These are phyloP conservation scores for Pocillopora grandis DNA, from an alignment of 92 coral and sea anemone species.

Conservation along the genomic window DNA sequence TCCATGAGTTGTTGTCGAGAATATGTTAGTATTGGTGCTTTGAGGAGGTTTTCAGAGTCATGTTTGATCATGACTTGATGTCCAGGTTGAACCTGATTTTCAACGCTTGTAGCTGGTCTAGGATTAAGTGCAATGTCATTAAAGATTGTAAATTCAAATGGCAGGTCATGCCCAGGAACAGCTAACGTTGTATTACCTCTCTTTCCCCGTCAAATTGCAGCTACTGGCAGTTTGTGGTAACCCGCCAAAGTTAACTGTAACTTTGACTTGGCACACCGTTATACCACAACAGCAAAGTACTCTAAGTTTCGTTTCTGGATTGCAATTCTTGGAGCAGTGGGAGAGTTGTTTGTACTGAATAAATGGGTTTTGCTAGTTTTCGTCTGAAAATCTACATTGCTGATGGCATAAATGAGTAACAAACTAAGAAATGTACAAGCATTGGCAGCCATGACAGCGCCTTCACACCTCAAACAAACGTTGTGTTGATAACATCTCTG, in stretches of 20 bases:
- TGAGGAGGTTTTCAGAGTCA: slow-evolving; percentile 22
- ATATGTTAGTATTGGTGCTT: slow-evolving; percentile 3
- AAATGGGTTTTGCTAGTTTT: too few species aligned
- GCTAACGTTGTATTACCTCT: slow-evolving; percentile 11
- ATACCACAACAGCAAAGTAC: slow-evolving; percentile 17
- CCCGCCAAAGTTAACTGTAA: slow-evolving; percentile 20
- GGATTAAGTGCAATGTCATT: slow-evolving; percentile 18
- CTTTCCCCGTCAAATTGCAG: slow-evolving; percentile 25
- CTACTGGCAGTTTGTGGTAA: slow-evolving; percentile 29
- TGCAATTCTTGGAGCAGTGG: slow-evolving; percentile 12
- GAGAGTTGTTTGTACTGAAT: neutral
- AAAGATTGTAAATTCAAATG: slow-evolving; percentile 8
- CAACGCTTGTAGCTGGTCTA: slow-evolving; percentile 21
- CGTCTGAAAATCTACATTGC: too few species aligned
- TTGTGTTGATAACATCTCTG: slow-evolving; percentile 32
- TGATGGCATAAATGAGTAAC: too few species aligned
- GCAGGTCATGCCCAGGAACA: slow-evolving; percentile 19
- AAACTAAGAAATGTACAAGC: too few species aligned
- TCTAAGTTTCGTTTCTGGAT: neutral
- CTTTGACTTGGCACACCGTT: slow-evolving; percentile 4
- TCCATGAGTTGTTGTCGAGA: slow-evolving; percentile 35
- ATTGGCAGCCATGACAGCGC: too few species aligned
- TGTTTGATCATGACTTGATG: slow-evolving; percentile 36
- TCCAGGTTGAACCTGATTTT: neutral
- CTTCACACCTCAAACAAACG: too few species aligned